Conservation (phyloP, 2,888 invertebrate species). For the Odontocerum albicorne region DNA sequence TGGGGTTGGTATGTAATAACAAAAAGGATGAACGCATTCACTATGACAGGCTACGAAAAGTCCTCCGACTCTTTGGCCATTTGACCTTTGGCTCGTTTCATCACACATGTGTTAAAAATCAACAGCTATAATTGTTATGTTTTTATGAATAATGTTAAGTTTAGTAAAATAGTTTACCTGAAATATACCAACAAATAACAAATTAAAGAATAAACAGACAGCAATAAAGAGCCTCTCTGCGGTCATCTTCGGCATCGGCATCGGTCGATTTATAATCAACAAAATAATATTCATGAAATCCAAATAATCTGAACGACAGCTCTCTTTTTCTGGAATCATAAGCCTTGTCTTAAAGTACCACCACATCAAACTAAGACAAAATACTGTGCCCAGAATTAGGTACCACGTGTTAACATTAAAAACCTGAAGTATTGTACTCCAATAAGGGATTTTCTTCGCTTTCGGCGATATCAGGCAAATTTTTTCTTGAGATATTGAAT, state of each 20-base stretch:
- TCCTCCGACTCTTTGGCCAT: no score
- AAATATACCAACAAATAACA: slow-evolving; percentile 43
- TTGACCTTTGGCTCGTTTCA: no score
- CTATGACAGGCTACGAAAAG: no score
- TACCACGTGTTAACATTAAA: slow-evolving; percentile 37
- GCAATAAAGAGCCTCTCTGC: slow-evolving; percentile 41
- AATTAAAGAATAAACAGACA: slow-evolving; percentile 43
- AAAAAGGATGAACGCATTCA: no score
- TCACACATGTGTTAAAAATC: no score
- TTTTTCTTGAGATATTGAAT: slow-evolving; percentile 43
- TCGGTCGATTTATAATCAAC: slow-evolving; percentile 25
- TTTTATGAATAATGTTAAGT: no score
- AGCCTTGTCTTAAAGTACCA: slow-evolving; percentile 25
- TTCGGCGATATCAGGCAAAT: slow-evolving; percentile 49
- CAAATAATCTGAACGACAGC: not conserved
- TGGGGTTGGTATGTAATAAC: no score
- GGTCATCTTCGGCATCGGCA: slow-evolving; percentile 26
- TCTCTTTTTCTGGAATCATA: not conserved
- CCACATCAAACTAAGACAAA: slow-evolving; percentile 25
- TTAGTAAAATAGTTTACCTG: no score
- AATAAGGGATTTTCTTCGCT: slow-evolving; percentile 46
- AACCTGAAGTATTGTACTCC: slow-evolving; percentile 44
- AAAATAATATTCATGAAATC: slow-evolving; percentile 24
- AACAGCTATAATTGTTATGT: no score
- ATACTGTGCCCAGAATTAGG: slow-evolving; percentile 14